Base-by-base conservation (phyloP, 2,797 vertebrate genomes). In the Argya squamiceps region DNA sequence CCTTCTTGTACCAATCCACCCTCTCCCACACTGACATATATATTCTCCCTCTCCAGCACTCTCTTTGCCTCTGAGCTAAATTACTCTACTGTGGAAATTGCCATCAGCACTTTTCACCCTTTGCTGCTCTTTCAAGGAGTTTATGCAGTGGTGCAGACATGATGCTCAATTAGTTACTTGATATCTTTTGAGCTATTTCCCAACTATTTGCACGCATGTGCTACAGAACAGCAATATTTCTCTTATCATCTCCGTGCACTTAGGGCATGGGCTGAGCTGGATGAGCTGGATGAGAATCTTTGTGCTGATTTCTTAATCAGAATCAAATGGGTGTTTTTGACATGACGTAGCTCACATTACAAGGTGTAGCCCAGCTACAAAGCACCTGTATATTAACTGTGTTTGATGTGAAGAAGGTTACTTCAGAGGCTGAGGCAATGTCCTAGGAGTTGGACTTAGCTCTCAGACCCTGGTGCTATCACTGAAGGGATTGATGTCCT, bases 91-190 rank as follows among this genome's bases (percentile, higher is more conserved):
- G 62, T 90, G 55, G 92, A 95, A 95, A 92, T 78, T 91, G 89
- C 94, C 89, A 91, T 93, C 93, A 95, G 96, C 92, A 88, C 49
- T 95, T 95, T 95, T 94, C 88, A 97, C 69, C 79, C 94, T 91
- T 88, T 91, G 79, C 89, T 95, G 94, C 73, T 85, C 94, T 93
- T 88, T 88, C 89, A 92, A 95, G 91, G 76, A 95, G 84, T 78
- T 94, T 87, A 84, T 41, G 86, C 50, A 76, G 37, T 47, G 89
- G n/a, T 88, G 79, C 71, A 91, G 73, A 65, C 64, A 67, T 26
- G 73, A 70, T 74, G 52, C 75, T 71, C 82, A 75, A 20, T 89
- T 78, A 94, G 43, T 58, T 89, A 76, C 55, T 37, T 65, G 53
- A 32, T 82, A 26, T n/a, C 22, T 88, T 94, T 46, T 24, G 37